Evolutionary conservation across 2,888 invertebrate species (phyloP).

Genomic region (Apocheima hispidaria): DNA sequence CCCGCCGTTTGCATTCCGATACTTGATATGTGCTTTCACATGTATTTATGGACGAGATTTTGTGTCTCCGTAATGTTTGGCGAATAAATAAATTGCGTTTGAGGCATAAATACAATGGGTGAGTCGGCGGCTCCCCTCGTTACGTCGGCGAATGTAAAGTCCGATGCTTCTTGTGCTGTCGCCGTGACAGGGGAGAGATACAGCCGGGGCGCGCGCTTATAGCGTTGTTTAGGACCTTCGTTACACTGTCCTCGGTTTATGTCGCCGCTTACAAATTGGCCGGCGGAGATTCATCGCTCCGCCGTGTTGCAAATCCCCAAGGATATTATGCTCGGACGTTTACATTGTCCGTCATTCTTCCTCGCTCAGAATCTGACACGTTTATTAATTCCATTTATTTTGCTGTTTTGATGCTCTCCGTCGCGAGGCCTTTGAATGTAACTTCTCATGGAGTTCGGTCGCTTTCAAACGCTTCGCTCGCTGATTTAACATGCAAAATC

Average conservation of each 20-base stretch:
- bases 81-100: conserved; percentile 85
- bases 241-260: conserved; percentile 75
- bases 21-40: conserved; percentile 86
- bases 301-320: conserved; percentile 63
- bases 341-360: conserved; percentile 69
- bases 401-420: conserved; percentile 32
- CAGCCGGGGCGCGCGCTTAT: conserved; percentile 61
- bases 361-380: conserved; percentile 58
- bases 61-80: conserved; percentile 85
- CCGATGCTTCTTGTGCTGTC: conserved; percentile 77
- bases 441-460: conserved; percentile 12
- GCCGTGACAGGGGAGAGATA: conserved; percentile 81
- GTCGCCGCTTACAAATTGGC: conserved; percentile 83
- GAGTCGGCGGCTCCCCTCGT: conserved; percentile 80
- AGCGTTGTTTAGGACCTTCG: conserved; percentile 82
- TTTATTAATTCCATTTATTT: conserved; percentile 49
- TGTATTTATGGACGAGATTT: conserved; percentile 86
- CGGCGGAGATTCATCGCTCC: conserved; percentile 63
- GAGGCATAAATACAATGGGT: conserved; percentile 85
- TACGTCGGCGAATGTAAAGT: conserved; percentile 84
- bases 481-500: conserved; percentile 48
- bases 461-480: conserved; percentile 5
- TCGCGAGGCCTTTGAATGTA: conserved; percentile 22
- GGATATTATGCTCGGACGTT: conserved; percentile 63
- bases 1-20: conserved; percentile 85